These are phyloP conservation scores for Ctena decussata DNA, from an alignment of 2,888 invertebrate species.

Conservation along the genomic window DNA sequence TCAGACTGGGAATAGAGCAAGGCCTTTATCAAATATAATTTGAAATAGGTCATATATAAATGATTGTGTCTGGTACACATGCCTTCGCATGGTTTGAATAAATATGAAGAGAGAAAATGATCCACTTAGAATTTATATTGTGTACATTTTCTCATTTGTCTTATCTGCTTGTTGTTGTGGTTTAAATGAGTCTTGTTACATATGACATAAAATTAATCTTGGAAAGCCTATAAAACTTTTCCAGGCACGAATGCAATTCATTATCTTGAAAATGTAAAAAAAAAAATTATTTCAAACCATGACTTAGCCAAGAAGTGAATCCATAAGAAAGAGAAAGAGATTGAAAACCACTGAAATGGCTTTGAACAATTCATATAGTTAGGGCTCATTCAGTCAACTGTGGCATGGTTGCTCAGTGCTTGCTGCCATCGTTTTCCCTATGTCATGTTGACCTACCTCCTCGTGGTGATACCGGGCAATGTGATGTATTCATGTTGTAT, in stretches of 20 bases:
- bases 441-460: background rate
- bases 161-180: background rate
- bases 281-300: background rate
- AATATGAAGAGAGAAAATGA: background rate
- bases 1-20: too few species aligned
- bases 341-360: background rate
- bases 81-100: background rate
- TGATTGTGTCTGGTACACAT: background rate
- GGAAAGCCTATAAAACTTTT: background rate
- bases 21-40: too few species aligned
- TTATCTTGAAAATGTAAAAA: background rate
- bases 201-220: background rate
- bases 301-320: background rate
- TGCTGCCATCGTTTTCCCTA: background rate
- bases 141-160: background rate
- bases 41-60: background rate
- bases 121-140: background rate
- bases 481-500: background rate
- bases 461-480: background rate
- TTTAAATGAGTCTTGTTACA: background rate
- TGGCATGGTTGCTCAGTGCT: background rate
- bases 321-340: background rate
- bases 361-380: background rate
- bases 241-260: background rate
- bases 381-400: background rate